Evolutionary conservation across 1,140 invertebrate species (phyloP), one percentile per base, ranked within the genome.

Genomic region (Rhopalosiphum maidis): DNA sequence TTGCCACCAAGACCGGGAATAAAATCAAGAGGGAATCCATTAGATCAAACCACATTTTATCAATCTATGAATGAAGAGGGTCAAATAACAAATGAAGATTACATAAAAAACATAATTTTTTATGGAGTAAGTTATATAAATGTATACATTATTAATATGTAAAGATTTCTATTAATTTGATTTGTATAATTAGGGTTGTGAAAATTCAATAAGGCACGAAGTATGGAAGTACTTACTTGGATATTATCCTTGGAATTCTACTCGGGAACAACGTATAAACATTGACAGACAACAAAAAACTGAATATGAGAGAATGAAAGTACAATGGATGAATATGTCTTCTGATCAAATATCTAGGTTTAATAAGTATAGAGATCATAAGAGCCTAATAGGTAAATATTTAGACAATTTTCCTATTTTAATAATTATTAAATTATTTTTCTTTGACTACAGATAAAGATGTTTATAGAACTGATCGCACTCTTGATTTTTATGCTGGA

Each of bases 211-310:
- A 93, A 96, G 99, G 41, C 96, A 96, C 55, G 97, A 98, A 95
- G 98, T 99, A 1, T 99, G 99, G 99, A 99, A 99, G 95, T 99
- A 98, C 95, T 96, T 99, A 21, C 96, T 99, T 11, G 97, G 97
- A 94, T 99, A 98, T 95, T 98, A 98, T 95, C 96, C 97, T 1
- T 99, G 98, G 98, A 95, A 97, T 94, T 97, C 97, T 89, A 98
- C 97, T 0, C 95, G 96, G 93, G 95, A 96, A 89, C 97, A 99
- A 95, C 96, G 98, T 94, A 96, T 96, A 94, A 7, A 55, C 41
- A 93, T 93, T 93, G 95, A 96, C 91, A 96, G 97, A 94, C 94
- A 97, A 41, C 96, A 96, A 54, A 97, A 97, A 95, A 96, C 96
- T 94, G 98, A 99, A 95, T 99, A 99, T 96, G 98, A 97, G 95